Conservation (phyloP, 2,888 invertebrate species). For the Latheticus oryzae region DNA sequence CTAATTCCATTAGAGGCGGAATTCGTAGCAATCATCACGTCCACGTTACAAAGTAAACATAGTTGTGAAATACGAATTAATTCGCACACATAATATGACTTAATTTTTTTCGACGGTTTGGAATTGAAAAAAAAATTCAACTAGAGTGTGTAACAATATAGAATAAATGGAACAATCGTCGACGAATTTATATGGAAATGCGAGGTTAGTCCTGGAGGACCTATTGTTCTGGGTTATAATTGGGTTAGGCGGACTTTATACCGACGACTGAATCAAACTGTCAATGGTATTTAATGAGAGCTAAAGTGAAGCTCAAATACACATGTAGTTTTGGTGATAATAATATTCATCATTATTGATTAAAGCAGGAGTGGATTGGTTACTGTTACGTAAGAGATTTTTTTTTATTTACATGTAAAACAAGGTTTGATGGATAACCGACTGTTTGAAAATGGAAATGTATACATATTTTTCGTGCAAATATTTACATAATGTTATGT, state of each 20-base stretch:
- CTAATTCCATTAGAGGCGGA: slow-evolving; percentile 33
- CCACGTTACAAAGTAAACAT: slow-evolving; percentile 33
- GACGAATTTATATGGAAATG: slow-evolving; percentile 19
- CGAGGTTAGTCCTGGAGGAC: slow-evolving; percentile 7
- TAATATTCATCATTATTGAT: slow-evolving; percentile 14
- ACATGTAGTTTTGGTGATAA: slow-evolving; percentile 9
- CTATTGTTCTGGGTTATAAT: slow-evolving; percentile 20
- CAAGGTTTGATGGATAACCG: slow-evolving; percentile 17
- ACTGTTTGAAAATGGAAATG: slow-evolving; percentile 13
- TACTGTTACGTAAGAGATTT: slow-evolving; percentile 9
- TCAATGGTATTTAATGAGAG: slow-evolving; percentile 32
- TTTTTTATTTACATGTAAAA: slow-evolving; percentile 15
- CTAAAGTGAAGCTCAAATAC: slow-evolving; percentile 22
- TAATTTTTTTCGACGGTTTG: slow-evolving; percentile 22
- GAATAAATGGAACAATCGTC: slow-evolving; percentile 19
- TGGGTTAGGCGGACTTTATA: slow-evolving; percentile 23
- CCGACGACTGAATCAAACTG: slow-evolving; percentile 25
- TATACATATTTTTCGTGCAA: slow-evolving; percentile 17
- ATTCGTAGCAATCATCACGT: slow-evolving; percentile 29
- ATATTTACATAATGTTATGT: slow-evolving; percentile 13
- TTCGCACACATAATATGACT: slow-evolving; percentile 29
- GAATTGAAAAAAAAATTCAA: neutral
- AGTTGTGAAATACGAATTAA: slow-evolving; percentile 21
- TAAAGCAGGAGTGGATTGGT: too few relatives aligned
- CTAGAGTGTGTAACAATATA: slow-evolving; percentile 6